Evolutionary conservation across 2,797 vertebrate genomes (phyloP).

Genomic region (Scarus forsteni): DNA sequence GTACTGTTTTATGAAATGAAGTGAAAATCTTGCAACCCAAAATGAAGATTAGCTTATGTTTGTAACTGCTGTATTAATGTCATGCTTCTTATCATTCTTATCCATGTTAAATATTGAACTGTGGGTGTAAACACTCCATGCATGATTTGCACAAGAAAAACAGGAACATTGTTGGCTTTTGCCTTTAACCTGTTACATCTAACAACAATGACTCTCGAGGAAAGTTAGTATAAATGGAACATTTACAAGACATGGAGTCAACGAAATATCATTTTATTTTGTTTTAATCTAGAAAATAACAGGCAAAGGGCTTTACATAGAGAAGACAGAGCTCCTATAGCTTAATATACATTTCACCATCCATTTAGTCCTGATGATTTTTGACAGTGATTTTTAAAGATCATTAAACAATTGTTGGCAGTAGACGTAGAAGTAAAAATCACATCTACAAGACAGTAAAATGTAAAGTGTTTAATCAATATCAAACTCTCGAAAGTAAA

Average conservation of each 20-base stretch:
- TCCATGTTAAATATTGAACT: slow-evolving; percentile 11
- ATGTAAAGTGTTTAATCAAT: too few species aligned
- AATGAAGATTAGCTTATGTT: background rate
- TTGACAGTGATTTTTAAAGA: background rate
- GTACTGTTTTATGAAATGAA: too few species aligned
- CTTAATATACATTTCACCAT: slow-evolving; percentile 8
- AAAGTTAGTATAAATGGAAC: background rate
- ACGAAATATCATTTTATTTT: background rate
- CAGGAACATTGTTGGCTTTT: too few species aligned
- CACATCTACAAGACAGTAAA: background rate
- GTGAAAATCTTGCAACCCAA: background rate
- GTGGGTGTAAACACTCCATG: slow-evolving; percentile 25
- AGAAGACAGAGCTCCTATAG: background rate
- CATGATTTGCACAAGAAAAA: background rate
- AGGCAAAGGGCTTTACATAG: slow-evolving; percentile 17
- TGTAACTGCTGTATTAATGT: background rate
- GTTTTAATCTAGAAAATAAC: slow-evolving; percentile 47
- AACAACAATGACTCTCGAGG: background rate
- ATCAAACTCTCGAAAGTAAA: background rate
- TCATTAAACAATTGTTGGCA: background rate
- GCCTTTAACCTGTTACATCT: too few species aligned
- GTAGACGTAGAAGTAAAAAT: background rate
- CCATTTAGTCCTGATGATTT: slow-evolving; percentile 9
- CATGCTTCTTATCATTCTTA: slow-evolving; percentile 17
- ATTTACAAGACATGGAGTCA: background rate